Conservation (phyloP, 2,113 vertebrate genomes). For the Otocyon megalotis region DNA sequence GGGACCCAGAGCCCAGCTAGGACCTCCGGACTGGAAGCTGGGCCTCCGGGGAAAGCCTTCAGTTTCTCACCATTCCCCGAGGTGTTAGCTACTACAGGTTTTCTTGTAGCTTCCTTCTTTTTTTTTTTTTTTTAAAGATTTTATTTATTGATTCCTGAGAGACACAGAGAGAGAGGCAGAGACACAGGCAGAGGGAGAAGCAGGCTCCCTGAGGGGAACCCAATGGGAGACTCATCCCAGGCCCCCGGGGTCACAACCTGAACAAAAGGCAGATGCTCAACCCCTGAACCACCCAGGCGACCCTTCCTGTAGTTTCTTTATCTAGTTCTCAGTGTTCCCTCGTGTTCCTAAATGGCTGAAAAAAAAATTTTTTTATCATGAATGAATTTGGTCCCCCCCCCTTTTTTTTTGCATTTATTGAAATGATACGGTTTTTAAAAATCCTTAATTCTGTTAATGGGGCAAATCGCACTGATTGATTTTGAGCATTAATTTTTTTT, state of each 20-base stretch:
- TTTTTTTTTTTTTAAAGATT: no score
- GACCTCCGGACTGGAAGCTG: not conserved
- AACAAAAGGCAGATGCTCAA: no score
- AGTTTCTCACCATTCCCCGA: fast-evolving
- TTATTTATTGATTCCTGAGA: no score
- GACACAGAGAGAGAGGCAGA: no score
- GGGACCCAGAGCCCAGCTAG: fast-evolving
- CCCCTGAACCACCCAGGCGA: no score
- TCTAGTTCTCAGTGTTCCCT: fast-evolving
- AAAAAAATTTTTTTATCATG: not conserved
- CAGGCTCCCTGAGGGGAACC: no score
- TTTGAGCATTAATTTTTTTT: not conserved
- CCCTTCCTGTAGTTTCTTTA: not conserved
- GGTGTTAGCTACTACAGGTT: no score
- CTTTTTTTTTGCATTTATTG: not conserved
- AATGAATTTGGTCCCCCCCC: not conserved
- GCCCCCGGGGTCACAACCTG: no score
- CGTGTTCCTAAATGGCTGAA: not conserved
- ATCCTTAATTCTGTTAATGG: not conserved
- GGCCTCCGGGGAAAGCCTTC: fast-evolving
- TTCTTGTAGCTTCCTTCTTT: not conserved
- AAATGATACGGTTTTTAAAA: not conserved
- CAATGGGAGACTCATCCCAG: no score
- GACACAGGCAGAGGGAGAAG: no score
- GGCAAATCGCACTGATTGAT: not conserved